A percentile compares a stretch with the other conserved stretches of the same genome.
phyloP scores from a whole-genome alignment of 2,113 vertebrate species.

The Leptobrachium leishanense region DNA sequence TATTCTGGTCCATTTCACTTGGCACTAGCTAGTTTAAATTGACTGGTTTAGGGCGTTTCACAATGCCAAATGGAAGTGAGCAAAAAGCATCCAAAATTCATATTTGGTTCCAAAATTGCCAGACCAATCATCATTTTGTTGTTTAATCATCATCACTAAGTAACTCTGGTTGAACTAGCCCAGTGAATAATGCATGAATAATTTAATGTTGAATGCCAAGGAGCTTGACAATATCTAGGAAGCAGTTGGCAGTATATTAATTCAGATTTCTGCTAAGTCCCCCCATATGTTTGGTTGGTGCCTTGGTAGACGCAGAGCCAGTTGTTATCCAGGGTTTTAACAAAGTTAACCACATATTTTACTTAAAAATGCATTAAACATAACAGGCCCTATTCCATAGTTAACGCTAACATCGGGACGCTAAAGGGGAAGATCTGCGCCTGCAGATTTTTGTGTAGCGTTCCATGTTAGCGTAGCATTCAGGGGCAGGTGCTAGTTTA shows the following conservation, averaged over 20 bases:
- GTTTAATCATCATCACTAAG: constrained; percentile 26
- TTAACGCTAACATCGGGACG: too few species aligned
- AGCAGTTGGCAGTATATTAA: constrained; percentile 6
- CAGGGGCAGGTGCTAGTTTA: too few species aligned
- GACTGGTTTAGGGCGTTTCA: constrained; percentile 1
- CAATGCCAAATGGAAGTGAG: constrained; percentile 21
- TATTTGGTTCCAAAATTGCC: constrained; percentile 7
- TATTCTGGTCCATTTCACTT: neutral
- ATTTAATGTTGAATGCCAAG: constrained; percentile 11
- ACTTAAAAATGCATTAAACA: too few species aligned
- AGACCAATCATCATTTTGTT: constrained; percentile 22
- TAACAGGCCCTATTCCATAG: too few species aligned
- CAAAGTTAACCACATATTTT: too few species aligned
- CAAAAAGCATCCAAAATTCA: neutral
- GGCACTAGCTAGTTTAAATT: constrained; percentile 19
- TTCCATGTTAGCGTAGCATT: too few species aligned
- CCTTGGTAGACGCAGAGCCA: neutral
- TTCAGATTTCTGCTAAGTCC: neutral
- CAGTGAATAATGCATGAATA: constrained; percentile 10
- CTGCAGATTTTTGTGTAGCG: too few species aligned
- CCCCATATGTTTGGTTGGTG: neutral
- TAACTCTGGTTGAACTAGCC: constrained; percentile 10
- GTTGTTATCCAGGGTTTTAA: too few species aligned
- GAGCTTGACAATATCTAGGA: neutral
- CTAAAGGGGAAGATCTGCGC: too few species aligned